phyloP scores from a whole-genome alignment of 2,113 vertebrate genomes.

The Passer montanus region DNA sequence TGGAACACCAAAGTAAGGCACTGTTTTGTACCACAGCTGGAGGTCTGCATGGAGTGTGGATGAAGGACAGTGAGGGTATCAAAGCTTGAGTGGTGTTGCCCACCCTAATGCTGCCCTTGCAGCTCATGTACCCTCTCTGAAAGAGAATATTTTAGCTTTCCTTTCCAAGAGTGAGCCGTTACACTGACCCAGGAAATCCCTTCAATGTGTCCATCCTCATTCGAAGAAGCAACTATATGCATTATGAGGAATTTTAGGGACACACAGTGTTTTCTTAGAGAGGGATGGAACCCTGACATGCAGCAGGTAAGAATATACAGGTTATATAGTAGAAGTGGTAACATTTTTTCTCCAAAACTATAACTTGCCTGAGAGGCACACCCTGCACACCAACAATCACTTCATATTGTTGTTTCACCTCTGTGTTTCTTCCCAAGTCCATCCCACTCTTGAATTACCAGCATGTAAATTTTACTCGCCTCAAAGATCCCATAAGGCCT shows the following conservation, averaged over 20 bases:
- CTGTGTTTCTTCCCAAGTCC: neutral
- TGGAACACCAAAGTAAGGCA: slow-evolving; percentile 78
- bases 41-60: neutral
- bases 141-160: neutral
- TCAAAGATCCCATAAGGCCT: neutral
- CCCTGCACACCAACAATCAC: neutral
- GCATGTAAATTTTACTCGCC: neutral
- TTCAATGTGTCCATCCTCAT: neutral
- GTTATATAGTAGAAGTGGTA: neutral
- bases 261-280: neutral
- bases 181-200: neutral
- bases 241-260: neutral
- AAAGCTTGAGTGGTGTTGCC: neutral
- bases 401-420: neutral
- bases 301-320: neutral
- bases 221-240: neutral
- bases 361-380: neutral
- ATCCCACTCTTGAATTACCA: neutral
- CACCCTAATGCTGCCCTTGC: neutral
- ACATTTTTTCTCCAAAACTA: neutral
- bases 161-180: neutral
- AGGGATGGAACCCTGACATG: neutral
- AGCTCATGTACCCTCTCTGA: neutral
- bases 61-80: neutral
- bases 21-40: neutral